Evolutionary conservation across 2,888 invertebrate species (phyloP), one percentile per base, ranked within the genome.

Genomic region (Gibbula magus): DNA sequence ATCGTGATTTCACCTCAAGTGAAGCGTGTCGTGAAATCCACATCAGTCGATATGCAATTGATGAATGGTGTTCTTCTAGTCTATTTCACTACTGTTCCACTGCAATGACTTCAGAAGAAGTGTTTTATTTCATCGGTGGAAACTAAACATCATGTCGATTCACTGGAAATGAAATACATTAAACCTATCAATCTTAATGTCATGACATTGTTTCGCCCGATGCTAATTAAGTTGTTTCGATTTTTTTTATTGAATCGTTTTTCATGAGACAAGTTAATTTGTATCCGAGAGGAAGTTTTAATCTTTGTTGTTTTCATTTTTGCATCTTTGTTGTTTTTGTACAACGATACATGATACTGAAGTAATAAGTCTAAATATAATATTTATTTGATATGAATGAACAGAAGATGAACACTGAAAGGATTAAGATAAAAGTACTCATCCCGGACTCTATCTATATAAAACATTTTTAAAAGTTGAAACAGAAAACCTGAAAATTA

Each of bases 31-130:
- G 61, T 25, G 61, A 25, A 61, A 61, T 25, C 25, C 29, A 61
- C 61, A 61, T 61, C 29, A 61, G 29, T 29, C 29, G 25, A 29
- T 29, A 61, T 18, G 61, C 29, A 61, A 61, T 35, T 70, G 70
- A 70, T 70, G 35, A 70, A 70, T 70, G 70, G 39, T 20, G 35
- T 70, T 70, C 39, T 70, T 70, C 70, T 39, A 70, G 35, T 70
- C 32, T 39, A 70, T 70, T 70, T 70, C 70, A 39, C 70, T 35
- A 70, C 39, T 35, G 70, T 70, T 70, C 29, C 70, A 39, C 70
- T 2, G 35, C 25, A 39, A 13, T 70, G 35, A 13, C 18, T 20
- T 20, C 13, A 35, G 39, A 32, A 70, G 70, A 70, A 39, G 39
- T 32, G 39, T n/a, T 70, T 39, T 70, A 70, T 70, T 70, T 70